These are phyloP conservation scores for Drosophila villosipedis DNA, from an alignment of 2,888 invertebrate species.

Conservation along the genomic window DNA sequence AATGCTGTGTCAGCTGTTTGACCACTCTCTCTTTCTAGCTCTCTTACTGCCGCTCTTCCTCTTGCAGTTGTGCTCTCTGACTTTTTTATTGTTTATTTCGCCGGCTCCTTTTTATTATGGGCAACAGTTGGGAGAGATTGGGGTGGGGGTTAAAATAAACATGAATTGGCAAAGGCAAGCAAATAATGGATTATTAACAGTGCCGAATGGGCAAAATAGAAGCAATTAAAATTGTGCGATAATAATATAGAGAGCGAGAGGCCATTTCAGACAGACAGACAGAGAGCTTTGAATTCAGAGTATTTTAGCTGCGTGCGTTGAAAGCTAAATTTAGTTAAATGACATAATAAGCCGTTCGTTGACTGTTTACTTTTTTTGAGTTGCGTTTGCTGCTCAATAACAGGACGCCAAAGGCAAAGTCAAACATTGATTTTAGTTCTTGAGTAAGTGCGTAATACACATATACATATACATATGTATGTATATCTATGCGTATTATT, in stretches of 20 bases:
- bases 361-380: constrained; percentile 45
- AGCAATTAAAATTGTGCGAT: constrained; percentile 37
- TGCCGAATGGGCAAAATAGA: constrained; percentile 9
- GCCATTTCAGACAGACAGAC: constrained; percentile 3
- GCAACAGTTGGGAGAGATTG: constrained; percentile 12
- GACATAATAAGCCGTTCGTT: constrained; percentile 70
- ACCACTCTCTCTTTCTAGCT: constrained; percentile 7
- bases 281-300: constrained; percentile 20
- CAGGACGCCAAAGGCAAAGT: constrained; percentile 26
- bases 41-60: constrained; percentile 7
- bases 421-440: not conserved
- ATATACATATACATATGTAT: not conserved
- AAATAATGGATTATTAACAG: constrained; percentile 29
- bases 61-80: constrained; percentile 14
- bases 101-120: constrained; percentile 56
- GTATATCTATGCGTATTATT: too few species aligned
- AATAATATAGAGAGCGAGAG: constrained; percentile 16
- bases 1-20: constrained; percentile 65
- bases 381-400: constrained; percentile 42
- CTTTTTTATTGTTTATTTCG: constrained; percentile 58
- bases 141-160: constrained; percentile 17
- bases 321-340: constrained; percentile 75
- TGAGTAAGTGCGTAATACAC: not conserved
- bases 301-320: constrained; percentile 39
- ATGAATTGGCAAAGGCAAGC: constrained; percentile 29